Conservation (phyloP, 2,888 invertebrate genomes). For the Danaus chrysippus region DNA sequence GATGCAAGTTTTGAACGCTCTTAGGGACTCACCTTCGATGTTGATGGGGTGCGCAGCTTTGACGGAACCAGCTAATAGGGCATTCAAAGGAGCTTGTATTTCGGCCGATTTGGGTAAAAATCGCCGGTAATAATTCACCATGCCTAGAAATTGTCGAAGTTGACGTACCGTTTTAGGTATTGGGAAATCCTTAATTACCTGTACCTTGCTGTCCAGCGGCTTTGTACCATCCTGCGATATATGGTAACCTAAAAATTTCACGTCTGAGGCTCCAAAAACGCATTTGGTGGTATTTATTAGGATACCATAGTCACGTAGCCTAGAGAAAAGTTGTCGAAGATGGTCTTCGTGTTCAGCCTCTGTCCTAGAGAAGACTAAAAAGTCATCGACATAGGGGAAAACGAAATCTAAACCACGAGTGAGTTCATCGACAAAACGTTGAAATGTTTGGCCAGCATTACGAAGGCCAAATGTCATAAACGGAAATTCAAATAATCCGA, state of each 20-base stretch:
- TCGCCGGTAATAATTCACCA: conserved; percentile 25
- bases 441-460: conserved; percentile 36
- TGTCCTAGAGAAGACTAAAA: conserved; percentile 15
- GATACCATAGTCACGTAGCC: neutral
- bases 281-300: neutral
- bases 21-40: neutral
- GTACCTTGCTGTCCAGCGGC: conserved; percentile 9
- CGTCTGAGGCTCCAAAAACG: conserved; percentile 12
- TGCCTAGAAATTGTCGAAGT: conserved; percentile 30
- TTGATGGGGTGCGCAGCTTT: neutral
- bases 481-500: conserved; percentile 26
- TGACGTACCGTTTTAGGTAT: conserved; percentile 31
- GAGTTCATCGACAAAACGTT: conserved; percentile 19
- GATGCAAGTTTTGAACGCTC: neutral
- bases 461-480: conserved; percentile 30
- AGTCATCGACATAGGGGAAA: conserved; percentile 17
- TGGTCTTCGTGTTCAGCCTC: neutral
- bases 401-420: conserved; percentile 6
- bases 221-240: conserved; percentile 9
- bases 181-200: conserved; percentile 12
- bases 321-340: neutral
- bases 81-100: conserved; percentile 18
- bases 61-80: neutral
- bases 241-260: conserved; percentile 16
- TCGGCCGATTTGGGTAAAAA: conserved; percentile 25